Conservation (phyloP, 2,797 vertebrate species). For the Microtus californicus region DNA sequence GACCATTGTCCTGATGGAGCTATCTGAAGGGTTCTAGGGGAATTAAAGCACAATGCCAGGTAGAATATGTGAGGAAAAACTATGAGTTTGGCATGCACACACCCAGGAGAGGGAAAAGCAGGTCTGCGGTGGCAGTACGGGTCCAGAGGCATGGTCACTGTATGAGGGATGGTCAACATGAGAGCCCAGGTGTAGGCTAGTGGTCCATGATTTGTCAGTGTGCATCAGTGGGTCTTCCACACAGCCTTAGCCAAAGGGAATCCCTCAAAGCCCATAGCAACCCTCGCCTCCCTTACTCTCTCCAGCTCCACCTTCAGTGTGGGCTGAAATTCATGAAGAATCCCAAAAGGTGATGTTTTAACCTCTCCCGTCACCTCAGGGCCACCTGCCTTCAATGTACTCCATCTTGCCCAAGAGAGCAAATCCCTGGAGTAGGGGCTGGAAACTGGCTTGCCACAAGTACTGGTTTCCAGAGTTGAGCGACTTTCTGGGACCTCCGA, state of each 20-base stretch:
- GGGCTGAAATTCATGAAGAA: not conserved
- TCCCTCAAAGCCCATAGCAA: not conserved
- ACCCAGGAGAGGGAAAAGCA: too few species aligned
- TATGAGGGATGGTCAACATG: accelerated
- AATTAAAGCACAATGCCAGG: not conserved
- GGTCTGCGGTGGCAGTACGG: too few species aligned
- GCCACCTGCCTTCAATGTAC: not conserved
- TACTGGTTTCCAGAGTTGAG: not conserved
- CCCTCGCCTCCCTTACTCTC: not conserved
- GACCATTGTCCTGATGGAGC: too few species aligned
- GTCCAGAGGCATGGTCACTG: not conserved
- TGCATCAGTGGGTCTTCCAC: not conserved
- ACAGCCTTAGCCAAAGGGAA: too few species aligned
- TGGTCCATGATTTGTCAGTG: not conserved
- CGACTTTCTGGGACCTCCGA: not conserved
- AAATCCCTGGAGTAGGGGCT: not conserved
- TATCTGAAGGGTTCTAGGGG: not conserved
- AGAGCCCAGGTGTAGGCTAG: not conserved
- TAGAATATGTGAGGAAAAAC: not conserved
- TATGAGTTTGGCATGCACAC: not conserved
- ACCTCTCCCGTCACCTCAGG: not conserved
- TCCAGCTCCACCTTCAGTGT: not conserved
- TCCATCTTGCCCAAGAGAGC: not conserved
- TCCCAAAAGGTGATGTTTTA: not conserved
- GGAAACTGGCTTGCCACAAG: accelerated